Evolutionary conservation across 2,888 invertebrate species (phyloP).

Genomic region (Synergus laeviventris): DNA sequence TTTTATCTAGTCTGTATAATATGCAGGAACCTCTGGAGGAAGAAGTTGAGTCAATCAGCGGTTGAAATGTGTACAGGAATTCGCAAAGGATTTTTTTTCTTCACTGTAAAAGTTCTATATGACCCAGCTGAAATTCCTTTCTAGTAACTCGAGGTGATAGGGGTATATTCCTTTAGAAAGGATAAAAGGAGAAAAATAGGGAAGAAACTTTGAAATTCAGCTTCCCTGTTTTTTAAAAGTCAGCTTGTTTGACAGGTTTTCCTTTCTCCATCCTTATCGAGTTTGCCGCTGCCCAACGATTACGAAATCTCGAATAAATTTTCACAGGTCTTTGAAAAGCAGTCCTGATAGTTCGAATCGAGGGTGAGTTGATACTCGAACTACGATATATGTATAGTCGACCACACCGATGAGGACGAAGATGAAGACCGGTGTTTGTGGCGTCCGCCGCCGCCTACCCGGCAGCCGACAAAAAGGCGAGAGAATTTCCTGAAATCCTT

Average conservation of each 20-base stretch:
- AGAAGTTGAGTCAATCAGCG: too few species aligned
- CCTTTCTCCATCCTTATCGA: background rate
- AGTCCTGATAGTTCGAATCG: background rate
- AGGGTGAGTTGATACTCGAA: background rate
- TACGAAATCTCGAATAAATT: background rate
- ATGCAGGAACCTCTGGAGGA: too few species aligned
- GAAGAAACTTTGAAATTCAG: background rate
- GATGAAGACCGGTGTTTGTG: constrained; percentile 73
- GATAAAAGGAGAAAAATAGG: background rate
- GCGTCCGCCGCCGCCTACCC: constrained; percentile 72
- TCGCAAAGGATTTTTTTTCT: too few species aligned
- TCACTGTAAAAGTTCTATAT: too few species aligned
- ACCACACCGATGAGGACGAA: constrained; percentile 52
- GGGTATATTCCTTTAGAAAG: too few species aligned
- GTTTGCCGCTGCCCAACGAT: background rate
- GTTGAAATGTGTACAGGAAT: too few species aligned
- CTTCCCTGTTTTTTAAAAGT: background rate
- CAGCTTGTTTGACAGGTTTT: background rate
- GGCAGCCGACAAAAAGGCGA: constrained; percentile 75
- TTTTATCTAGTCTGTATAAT: too few species aligned
- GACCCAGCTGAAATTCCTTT: too few species aligned
- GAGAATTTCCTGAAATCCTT: constrained; percentile 77
- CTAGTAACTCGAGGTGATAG: too few species aligned
- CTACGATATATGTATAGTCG: constrained; percentile 1
- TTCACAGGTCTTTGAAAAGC: background rate